Evolutionary conservation across 2,797 vertebrate species (phyloP).

Genomic region (Pipistrellus pipistrellus): DNA sequence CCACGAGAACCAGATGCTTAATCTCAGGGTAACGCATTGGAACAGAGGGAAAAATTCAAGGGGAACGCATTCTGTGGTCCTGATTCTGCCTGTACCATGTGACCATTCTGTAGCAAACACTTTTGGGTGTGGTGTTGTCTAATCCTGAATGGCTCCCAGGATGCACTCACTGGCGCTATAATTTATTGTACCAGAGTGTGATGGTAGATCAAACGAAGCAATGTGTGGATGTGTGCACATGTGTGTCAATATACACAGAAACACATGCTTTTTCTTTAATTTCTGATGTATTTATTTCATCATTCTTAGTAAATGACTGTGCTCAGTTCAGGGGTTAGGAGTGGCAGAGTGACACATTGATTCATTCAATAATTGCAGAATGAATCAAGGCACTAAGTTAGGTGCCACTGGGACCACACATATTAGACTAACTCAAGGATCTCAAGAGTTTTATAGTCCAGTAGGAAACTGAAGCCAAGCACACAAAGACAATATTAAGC

Average conservation of each 20-base stretch:
- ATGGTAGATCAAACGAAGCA: not conserved
- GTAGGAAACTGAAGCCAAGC: not conserved
- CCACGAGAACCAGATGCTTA: too few species aligned
- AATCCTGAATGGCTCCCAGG: not conserved
- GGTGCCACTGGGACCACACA: not conserved
- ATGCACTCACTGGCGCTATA: not conserved
- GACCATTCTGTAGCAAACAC: not conserved
- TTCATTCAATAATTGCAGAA: not conserved
- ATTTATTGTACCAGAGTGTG: not conserved
- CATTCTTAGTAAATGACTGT: not conserved
- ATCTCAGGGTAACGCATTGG: not conserved
- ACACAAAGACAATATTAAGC: not conserved
- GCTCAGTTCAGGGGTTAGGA: not conserved
- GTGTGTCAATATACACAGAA: not conserved
- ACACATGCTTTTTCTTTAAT: not conserved
- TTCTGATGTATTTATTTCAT: not conserved
- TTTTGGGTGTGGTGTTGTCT: not conserved
- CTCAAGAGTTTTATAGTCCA: not conserved
- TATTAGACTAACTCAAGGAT: not conserved
- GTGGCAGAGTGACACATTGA: not conserved
- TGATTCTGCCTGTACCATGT: not conserved
- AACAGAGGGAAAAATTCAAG: not conserved
- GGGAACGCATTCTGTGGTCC: not conserved
- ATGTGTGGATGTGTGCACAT: not conserved
- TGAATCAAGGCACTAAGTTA: not conserved